Conservation (phyloP, 2,888 invertebrate species). For the Apotomis betuletana region DNA sequence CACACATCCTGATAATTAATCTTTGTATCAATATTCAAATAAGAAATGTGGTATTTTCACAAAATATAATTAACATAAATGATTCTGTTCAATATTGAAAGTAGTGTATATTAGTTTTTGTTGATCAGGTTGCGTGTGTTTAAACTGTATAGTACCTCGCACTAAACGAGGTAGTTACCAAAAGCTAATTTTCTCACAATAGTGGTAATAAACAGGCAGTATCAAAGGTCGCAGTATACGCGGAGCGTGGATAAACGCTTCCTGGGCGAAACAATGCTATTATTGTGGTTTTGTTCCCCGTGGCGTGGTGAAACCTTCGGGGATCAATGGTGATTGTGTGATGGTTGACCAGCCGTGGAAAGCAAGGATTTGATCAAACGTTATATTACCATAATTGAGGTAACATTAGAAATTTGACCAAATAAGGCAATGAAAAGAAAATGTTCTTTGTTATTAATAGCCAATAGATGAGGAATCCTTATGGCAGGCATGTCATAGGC, state of each 20-base stretch:
- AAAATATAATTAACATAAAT: too few relatives aligned
- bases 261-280: conserved; percentile 77
- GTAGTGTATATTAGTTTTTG: neutral
- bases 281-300: conserved; percentile 59
- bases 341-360: conserved; percentile 53
- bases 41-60: too few relatives aligned
- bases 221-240: conserved; percentile 59
- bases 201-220: conserved; percentile 53
- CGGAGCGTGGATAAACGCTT: conserved; percentile 74
- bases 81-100: too few relatives aligned
- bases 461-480: too few relatives aligned
- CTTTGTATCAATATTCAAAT: too few relatives aligned
- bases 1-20: too few relatives aligned
- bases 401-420: neutral
- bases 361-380: conserved; percentile 24
- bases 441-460: too few relatives aligned
- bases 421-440: neutral
- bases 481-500: too few relatives aligned
- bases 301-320: conserved; percentile 76
- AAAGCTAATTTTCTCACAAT: conserved; percentile 42
- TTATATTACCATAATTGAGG: neutral
- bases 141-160: conserved; percentile 10
- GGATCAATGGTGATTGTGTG: conserved; percentile 78
- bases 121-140: conserved; percentile 24
- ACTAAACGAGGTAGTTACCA: conserved; percentile 41